Conservation (phyloP, 2,113 vertebrate species). For the Myiozetetes cayanensis region DNA sequence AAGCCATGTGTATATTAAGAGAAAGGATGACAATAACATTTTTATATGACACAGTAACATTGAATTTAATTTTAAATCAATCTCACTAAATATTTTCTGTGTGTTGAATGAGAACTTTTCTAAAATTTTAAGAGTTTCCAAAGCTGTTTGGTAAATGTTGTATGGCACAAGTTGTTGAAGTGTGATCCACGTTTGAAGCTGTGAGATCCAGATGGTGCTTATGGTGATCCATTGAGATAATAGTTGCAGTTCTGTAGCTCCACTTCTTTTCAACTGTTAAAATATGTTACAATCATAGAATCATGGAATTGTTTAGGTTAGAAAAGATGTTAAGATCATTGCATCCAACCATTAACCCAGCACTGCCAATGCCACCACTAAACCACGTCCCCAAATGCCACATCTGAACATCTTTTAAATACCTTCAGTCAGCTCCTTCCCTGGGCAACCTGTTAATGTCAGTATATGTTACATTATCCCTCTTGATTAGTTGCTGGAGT, state of each 20-base stretch:
- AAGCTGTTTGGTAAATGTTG: not conserved
- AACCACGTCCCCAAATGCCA: not conserved
- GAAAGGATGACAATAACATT: not conserved
- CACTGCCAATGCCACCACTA: not conserved
- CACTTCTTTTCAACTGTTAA: not conserved
- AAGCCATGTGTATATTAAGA: not conserved
- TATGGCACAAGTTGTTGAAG: not conserved
- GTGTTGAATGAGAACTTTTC: not conserved
- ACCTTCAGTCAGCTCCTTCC: not conserved
- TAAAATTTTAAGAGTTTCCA: not conserved
- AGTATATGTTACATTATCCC: not conserved
- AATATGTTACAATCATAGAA: not conserved
- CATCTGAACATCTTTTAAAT: not conserved
- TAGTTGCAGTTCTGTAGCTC: not conserved
- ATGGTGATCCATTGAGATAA: not conserved
- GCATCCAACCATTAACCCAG: not conserved
- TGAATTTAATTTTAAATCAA: not conserved
- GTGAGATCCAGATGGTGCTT: not conserved
- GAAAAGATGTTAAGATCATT: not conserved
- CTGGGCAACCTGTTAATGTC: not conserved
- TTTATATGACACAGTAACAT: not conserved
- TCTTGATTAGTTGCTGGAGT: not conserved
- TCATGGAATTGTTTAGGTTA: not conserved
- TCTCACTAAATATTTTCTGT: not conserved
- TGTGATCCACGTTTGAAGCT: not conserved